phyloP scores from a whole-genome alignment of 2,113 vertebrate genomes.

The Pelvicachromis taeniatus region DNA sequence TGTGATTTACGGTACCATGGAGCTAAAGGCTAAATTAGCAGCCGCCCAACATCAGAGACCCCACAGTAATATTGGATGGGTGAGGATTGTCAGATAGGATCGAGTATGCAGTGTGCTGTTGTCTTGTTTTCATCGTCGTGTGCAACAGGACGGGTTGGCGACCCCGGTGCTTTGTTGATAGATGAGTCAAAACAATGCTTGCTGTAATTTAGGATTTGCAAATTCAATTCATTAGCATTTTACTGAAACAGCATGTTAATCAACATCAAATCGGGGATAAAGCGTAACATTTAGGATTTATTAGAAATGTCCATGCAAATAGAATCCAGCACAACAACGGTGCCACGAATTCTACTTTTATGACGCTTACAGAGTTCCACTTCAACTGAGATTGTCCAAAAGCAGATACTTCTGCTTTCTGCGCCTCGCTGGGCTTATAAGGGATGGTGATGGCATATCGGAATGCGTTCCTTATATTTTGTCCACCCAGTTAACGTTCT shows the following conservation, averaged over 20 bases:
- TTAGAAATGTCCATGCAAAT: neutral
- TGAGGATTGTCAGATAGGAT: slow-evolving; percentile 60
- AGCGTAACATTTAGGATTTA: neutral
- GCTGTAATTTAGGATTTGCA: neutral
- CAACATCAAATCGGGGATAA: neutral
- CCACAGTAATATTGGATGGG: slow-evolving; percentile 51
- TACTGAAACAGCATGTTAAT: neutral
- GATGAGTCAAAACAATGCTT: slow-evolving; percentile 19
- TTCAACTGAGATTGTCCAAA: neutral
- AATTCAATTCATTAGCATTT: neutral
- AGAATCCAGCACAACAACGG: neutral
- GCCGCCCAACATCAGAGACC: slow-evolving; percentile 67
- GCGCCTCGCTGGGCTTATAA: neutral
- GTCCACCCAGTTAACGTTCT: neutral
- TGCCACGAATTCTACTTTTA: neutral
- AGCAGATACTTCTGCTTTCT: neutral
- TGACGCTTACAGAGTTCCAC: neutral
- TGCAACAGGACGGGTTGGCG: neutral
- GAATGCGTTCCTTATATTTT: neutral
- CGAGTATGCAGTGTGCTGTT: slow-evolving; percentile 25
- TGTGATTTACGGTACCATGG: slow-evolving; percentile 74
- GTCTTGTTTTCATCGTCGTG: slow-evolving; percentile 49
- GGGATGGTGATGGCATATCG: neutral
- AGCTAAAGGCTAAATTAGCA: slow-evolving; percentile 81
- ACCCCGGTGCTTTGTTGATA: slow-evolving; percentile 20